phyloP scores from a whole-genome alignment of 2,113 vertebrate genomes.

The Anser cygnoides region DNA sequence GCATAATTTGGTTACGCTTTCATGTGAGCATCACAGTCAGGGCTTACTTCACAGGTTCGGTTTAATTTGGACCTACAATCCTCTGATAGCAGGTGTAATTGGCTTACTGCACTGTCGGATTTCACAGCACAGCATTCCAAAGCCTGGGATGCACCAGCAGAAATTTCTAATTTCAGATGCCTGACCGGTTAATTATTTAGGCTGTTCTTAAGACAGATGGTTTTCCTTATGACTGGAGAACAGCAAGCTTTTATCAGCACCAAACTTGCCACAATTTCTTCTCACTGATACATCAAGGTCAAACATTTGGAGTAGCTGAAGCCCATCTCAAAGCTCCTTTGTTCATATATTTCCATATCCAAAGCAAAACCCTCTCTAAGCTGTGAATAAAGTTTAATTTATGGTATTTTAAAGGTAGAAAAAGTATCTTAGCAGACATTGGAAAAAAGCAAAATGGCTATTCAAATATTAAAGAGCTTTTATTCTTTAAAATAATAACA shows the following conservation, averaged over 20 bases:
- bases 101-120: neutral
- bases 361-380: neutral
- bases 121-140: slow-evolving; percentile 7
- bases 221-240: neutral
- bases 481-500: neutral
- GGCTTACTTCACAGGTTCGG: neutral
- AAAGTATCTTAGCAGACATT: neutral
- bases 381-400: neutral
- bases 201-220: neutral
- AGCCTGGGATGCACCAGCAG: neutral
- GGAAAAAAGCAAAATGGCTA: neutral
- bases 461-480: neutral
- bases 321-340: slow-evolving; percentile 46
- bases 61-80: neutral
- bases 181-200: slow-evolving; percentile 7
- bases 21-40: neutral
- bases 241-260: slow-evolving; percentile 25
- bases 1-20: neutral
- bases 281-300: slow-evolving; percentile 20
- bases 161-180: slow-evolving; percentile 16
- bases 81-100: neutral
- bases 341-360: neutral
- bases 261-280: slow-evolving; percentile 20
- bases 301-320: neutral
- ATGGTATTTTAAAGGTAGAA: neutral